A percentile compares a stretch with the other conserved stretches of the same genome.
Conservation (phyloP, 2,797 vertebrate genomes). For the Microchirus variegatus region DNA sequence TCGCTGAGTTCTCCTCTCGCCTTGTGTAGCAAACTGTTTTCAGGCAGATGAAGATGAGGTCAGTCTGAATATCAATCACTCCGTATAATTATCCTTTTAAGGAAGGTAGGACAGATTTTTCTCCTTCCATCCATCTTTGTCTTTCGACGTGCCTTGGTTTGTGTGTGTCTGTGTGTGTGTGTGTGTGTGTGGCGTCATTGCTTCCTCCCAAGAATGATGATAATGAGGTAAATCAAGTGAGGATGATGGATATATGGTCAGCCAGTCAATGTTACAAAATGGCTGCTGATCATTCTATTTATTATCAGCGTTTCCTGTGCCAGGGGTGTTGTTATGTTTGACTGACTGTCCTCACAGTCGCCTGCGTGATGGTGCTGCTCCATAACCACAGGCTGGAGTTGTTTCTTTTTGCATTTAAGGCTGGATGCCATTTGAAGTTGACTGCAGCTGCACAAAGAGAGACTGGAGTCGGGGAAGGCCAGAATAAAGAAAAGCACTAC, state of each 20-base stretch:
- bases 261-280: conserved; percentile 57
- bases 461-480: conserved; percentile 40
- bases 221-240: conserved; percentile 67
- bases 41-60: conserved; percentile 67
- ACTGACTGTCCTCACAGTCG: conserved; percentile 44
- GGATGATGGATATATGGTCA: conserved; percentile 60
- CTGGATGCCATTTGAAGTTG: conserved; percentile 62
- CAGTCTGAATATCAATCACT: conserved; percentile 75
- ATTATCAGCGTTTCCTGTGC: conserved; percentile 48
- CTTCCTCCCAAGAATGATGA: conserved; percentile 54
- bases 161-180: conserved; percentile 12
- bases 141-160: conserved; percentile 51
- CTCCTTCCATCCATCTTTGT: conserved; percentile 69
- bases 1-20: conserved; percentile 17
- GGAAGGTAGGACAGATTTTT: conserved; percentile 72
- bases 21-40: conserved; percentile 42
- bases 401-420: conserved; percentile 39
- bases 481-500: conserved; percentile 47
- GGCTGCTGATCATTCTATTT: conserved; percentile 62
- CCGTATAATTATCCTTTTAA: conserved; percentile 79
- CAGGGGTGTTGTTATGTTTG: conserved; percentile 34
- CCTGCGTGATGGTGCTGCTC: conserved; percentile 32
- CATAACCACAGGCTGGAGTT: conserved; percentile 35
- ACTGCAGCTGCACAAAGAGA: conserved; percentile 40
- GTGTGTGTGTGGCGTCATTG: conserved; percentile 36